Evolutionary conservation across 64 coral and sea anemone genomes (phyloP), one percentile per base, ranked within the genome.

Genomic region (Astreopora myriophthalma): DNA sequence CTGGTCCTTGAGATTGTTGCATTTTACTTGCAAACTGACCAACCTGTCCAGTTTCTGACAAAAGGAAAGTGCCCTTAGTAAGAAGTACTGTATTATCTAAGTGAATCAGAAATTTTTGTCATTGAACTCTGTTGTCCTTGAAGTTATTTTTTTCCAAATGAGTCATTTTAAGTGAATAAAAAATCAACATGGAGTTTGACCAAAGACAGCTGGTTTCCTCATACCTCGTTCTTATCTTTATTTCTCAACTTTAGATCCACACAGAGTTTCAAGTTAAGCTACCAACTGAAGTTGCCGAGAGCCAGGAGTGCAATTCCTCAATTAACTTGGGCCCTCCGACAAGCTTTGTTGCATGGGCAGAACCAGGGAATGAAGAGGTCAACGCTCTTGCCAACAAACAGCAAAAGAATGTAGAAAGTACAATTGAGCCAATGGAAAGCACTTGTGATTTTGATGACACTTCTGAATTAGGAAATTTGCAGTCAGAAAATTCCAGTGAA

Each of bases 321-420:
- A 12, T 32, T 12, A 25, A 58, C 19, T 10, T 17, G 28, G 52
- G 30, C 32, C 79, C 79, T 63, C 79, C 79, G 13, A 82, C 52
- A 63, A 82, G 79, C 79, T 82, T 82, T 82, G 55, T 82, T 24
- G 79, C 79, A 25, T 82, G 79, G 79, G 32, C 79, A 63, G 79
- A 82, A 23, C 79, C 79, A 35, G 79, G 36, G 8, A 25, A 64
- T 82, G 32, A 63, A 26, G 32, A 81, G 29, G 33, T n/a, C 9
- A 55, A 62, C 22, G 22, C 9, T 4, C 19, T n/a, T 17, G 11
- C 19, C 8, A 82, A 8, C 2, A 55, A 64, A 13, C 30, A 34
- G n/a, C 32, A 38, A 1, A 82, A 63, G 6, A 34, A 23, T 34
- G 35, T 37, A 19, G 8, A 63, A 63, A 63, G 5, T 38, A 20